Evolutionary conservation across 2,888 invertebrate species (phyloP), one percentile per base, ranked within the genome.

Genomic region (Nebria salina): DNA sequence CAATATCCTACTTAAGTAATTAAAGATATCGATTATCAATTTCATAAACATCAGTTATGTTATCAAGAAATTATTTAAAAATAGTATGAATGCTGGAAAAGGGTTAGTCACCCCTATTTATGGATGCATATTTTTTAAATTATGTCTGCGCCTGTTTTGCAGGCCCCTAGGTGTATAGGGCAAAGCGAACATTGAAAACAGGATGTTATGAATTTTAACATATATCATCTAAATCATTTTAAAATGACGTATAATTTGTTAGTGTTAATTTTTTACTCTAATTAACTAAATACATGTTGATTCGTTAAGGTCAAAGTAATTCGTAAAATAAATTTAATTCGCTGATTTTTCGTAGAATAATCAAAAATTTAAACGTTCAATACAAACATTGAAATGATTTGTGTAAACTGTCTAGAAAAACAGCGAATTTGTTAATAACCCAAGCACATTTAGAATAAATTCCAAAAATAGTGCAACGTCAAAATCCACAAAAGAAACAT

Each of bases 231-330:
- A 75, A 75, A 43, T n/a, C 66, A 43, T 42, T 76, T 76, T 20
- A 11, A 70, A 54, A n/a, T 78, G 65, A 78, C 73, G 78, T 65
- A 65, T 41, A 77, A 65, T 77, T 77, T 72, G 54, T 42, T 54
- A 54, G 73, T 78, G 78, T 65, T 78, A 78, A 77, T 54, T 72
- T 26, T 8, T 72, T 76, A 76, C 68, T 72, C 73, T 78, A 78
- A 78, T 78, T 78, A 78, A 68, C 68, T 76, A 25, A n/a, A 43
- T 25, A 76, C 65, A 76, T 70, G 42, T 76, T 68, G 25, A 54
- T 13, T 8, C 54, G 8, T 8, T 73, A 78, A 78, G 78, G 78
- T 72, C 78, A 78, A 78, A 78, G 73, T 78, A 78, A 73, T 78
- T 78, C 72, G 73, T 72, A 78, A 77, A 78, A 72, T 34, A n/a